Evolutionary conservation across 2,888 invertebrate genomes (phyloP).

Genomic region (Hipparchia semele): DNA sequence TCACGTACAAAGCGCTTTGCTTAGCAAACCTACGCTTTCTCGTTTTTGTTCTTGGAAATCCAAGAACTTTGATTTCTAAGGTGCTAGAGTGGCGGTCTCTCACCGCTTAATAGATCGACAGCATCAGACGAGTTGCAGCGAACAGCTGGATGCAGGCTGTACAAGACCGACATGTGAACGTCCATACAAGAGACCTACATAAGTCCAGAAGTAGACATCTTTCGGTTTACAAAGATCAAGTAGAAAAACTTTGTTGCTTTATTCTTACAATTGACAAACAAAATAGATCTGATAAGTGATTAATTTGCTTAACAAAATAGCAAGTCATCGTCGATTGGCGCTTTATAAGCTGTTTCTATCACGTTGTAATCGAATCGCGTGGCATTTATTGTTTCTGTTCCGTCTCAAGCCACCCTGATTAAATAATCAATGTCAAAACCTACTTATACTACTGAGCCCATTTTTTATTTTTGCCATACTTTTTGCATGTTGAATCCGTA

Average conservation of each 20-base stretch:
- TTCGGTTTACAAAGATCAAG: too few species aligned
- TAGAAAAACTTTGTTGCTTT: background rate
- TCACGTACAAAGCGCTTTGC: background rate
- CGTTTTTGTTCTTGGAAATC: too few species aligned
- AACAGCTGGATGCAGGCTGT: too few species aligned
- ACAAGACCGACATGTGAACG: too few species aligned
- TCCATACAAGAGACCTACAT: too few species aligned
- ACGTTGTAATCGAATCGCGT: constrained; percentile 70
- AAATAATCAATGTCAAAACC: constrained; percentile 54
- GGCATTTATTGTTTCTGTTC: constrained; percentile 71
- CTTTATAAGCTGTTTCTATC: constrained; percentile 70
- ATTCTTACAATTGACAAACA: background rate
- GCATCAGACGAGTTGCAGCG: too few species aligned
- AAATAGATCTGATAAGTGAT: background rate
- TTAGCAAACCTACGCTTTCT: background rate
- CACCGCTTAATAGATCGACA: too few species aligned
- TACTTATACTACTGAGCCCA: background rate
- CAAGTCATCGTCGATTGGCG: constrained; percentile 46
- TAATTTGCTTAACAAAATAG: background rate
- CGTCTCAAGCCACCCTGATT: constrained; percentile 55
- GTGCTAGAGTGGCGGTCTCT: too few species aligned
- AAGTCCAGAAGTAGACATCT: too few species aligned
- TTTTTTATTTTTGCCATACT: background rate
- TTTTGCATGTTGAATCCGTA: background rate
- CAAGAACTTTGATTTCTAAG: too few species aligned